These are phyloP conservation scores for Cochlearius cochlearius DNA, from an alignment of 2,113 vertebrate species.

Conservation along the genomic window DNA sequence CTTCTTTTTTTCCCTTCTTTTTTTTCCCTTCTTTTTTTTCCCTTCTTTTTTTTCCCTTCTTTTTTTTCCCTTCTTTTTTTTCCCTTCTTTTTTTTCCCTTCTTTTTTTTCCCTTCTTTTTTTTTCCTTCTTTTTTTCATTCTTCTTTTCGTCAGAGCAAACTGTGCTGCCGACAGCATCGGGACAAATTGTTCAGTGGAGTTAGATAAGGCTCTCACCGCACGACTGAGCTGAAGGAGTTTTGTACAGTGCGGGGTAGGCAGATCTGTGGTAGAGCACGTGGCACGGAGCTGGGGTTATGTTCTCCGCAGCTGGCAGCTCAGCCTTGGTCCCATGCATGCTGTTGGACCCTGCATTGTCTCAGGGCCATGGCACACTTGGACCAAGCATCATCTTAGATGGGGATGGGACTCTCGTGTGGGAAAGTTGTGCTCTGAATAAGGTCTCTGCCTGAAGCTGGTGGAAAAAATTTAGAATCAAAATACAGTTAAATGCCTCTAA, in stretches of 20 bases:
- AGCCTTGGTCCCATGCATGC: not conserved
- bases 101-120: not conserved
- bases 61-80: not conserved
- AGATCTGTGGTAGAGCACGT: not conserved
- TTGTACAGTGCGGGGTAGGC: fast-evolving
- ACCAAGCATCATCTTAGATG: not conserved
- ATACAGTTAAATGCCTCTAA: not conserved
- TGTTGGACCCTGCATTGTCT: not conserved
- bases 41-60: too few relatives aligned
- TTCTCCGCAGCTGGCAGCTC: not conserved
- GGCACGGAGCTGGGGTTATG: fast-evolving
- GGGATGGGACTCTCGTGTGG: fast-evolving
- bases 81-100: not conserved
- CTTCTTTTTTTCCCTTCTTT: too few relatives aligned
- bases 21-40: too few relatives aligned
- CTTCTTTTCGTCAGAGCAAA: not conserved
- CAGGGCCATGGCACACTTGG: not conserved
- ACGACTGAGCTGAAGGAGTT: not conserved
- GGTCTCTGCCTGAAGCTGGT: not conserved
- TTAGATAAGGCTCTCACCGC: not conserved
- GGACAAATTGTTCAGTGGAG: not conserved
- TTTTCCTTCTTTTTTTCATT: too few relatives aligned
- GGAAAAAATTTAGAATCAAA: constrained; percentile 2
- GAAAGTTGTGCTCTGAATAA: not conserved
- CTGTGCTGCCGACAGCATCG: fast-evolving